Conservation (phyloP, 2,113 vertebrate species). For the Siniperca chuatsi region DNA sequence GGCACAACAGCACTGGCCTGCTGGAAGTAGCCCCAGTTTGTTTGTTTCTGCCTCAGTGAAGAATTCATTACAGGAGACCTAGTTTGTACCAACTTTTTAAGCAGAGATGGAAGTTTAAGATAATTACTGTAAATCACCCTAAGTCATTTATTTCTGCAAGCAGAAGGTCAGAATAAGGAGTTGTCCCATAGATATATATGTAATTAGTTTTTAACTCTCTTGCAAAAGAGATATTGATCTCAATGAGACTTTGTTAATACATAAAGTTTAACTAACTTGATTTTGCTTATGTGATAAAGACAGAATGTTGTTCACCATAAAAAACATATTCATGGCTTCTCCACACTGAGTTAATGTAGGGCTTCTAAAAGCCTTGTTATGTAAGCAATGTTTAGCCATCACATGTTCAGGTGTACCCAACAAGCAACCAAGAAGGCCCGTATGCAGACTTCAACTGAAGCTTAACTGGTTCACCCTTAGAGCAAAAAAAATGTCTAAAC, state of each 20-base stretch:
- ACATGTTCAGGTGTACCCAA: not conserved
- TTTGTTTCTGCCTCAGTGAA: slow-evolving; percentile 17
- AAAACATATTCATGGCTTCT: not conserved
- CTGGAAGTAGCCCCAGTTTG: not conserved
- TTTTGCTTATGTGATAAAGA: not conserved
- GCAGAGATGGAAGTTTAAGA: not conserved
- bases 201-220: not conserved
- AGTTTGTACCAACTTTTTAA: not conserved
- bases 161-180: not conserved
- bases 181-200: not conserved
- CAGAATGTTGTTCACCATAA: not conserved
- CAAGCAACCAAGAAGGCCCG: not conserved
- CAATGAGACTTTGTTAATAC: not conserved
- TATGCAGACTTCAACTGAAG: not conserved
- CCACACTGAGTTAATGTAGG: not conserved
- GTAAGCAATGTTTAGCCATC: not conserved
- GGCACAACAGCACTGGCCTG: slow-evolving; percentile 5
- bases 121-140: not conserved
- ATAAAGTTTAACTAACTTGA: not conserved
- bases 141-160: not conserved
- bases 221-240: not conserved
- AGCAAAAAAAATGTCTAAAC: no score
- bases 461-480: no score
- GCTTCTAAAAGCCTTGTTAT: not conserved
- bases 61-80: not conserved